Base-by-base conservation (phyloP, 64 coral and sea anemone genomes). In the Pocillopora verrucosa region DNA sequence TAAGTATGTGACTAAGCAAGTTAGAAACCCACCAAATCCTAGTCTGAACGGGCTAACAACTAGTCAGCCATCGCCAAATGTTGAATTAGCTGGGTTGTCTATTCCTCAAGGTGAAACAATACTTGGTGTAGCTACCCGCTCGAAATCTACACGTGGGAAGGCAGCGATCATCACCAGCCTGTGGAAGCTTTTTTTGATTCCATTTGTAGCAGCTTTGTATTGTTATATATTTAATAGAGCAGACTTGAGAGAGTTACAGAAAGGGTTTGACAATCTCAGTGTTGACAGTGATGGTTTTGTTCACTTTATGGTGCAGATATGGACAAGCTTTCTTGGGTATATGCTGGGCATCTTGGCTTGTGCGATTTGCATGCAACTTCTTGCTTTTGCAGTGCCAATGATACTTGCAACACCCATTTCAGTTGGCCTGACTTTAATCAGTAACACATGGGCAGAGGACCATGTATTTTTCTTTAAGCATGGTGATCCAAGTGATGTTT, bases 271-370 rank as follows among this genome's bases (percentile, higher is more conserved):
- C 0, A 20, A 80, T 59, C 87, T 94, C 20, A 74, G 0, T 60
- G 10, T 12, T 2, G 36, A 61, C 13, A 75, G 83, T 65, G 0
- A 5, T 11, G 82, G 57, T 4, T 87, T 88, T 73, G 63, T 76
- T 64, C 68, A 82, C 57, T 94, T 94, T 24, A 45, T 91, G 69
- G 45, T 76, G 13, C 89, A 94, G 56, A 94, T 94, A 74, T 88
- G 81, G 22, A 68, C 84, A 9, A 94, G 93, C 79, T 80, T 94
- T 24, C 22, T 88, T 76, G 93, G 93, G 34, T 88, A 88, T 59
- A 26, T 94, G 36, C 41, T 94, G 20, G 93, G 65, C 10, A 94
- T 70, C 19, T 41, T 94, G 56, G 93, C 93, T 36, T 94, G 93
- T 63, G 72, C 88, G 13, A 94, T 94, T 82, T 89, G 88, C 11